Base-by-base conservation (phyloP, 2,113 vertebrate genomes). In the Struthio camelus region DNA sequence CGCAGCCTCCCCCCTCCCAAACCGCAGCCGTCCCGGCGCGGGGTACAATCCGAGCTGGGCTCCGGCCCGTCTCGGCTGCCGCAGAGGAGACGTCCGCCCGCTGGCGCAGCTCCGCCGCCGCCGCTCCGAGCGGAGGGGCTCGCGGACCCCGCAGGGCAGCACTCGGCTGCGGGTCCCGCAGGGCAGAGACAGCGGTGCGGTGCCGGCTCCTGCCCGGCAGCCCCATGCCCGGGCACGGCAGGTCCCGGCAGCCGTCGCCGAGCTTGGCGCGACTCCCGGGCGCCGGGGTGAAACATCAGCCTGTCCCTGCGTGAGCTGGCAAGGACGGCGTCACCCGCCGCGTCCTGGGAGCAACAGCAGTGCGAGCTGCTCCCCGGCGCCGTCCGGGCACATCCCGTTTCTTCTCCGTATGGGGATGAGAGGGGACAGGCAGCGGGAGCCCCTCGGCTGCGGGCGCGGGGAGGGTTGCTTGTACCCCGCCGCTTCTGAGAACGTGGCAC, bases 31-130 rank as follows among this genome's bases (percentile, higher is more conserved):
- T 5, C 5, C 40, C 32, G 66, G 51, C 75, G 13, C 61, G 23
- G 25, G 44, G 5, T 23, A 40, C 0, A 2, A 34, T 16, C 24
- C 0, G 0, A 18, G 2, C 38, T 6, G 0, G 18, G 44, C 9
- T 87, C 16, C 53, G 42, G 78, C 44, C 27, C 1, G 1, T 25
- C 14, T 7, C 51, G 50, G 66, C 30, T 32, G 17, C 0, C 3
- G 5, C 2, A 13, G 54, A 84, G 54, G 42, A 82, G 75, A n/a
- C 2, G 0, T 27, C 62, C 28, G 14, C 34, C 44, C 16, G 44
- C 44, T 15, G 44, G 44, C 44, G 44, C 44, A 16, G 44, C 44
- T 46, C 44, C 44, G 17, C 15, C 13, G 14, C 44, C 44, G 44
- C 44, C 14, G 44, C 44, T 46, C 44, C 44, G 44, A 46, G 44